A percentile compares a stretch with the other conserved stretches of the same genome.
phyloP scores from a whole-genome alignment of 2,797 vertebrate species.

The Leptatherina wallacei region DNA sequence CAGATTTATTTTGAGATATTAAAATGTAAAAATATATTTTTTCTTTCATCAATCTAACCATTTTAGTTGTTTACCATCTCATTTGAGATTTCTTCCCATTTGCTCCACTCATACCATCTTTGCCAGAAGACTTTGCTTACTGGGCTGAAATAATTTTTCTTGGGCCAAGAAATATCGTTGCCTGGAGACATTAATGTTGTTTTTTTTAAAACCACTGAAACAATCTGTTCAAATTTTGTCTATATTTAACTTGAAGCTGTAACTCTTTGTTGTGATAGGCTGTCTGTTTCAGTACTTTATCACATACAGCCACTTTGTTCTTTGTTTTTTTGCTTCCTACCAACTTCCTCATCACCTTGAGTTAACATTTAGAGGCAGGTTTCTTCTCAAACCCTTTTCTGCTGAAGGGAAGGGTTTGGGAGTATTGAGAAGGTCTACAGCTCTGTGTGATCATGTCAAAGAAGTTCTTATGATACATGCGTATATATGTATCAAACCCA shows the following conservation, averaged over 20 bases:
- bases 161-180: not conserved
- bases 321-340: not conserved
- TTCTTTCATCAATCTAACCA: not conserved
- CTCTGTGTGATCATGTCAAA: not conserved
- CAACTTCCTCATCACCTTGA: conserved; percentile 2
- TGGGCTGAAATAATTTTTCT: conserved; percentile 6
- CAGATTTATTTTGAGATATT: not conserved
- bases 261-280: not conserved
- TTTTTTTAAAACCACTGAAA: not conserved
- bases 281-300: not conserved
- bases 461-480: not conserved
- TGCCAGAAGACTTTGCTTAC: conserved; percentile 3
- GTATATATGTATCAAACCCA: not conserved
- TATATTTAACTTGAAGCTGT: not conserved
- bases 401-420: conserved; percentile 26
- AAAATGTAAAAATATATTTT: not conserved
- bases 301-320: not conserved
- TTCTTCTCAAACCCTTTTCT: conserved; percentile 10
- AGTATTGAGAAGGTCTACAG: conserved; percentile 3
- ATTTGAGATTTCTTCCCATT: not conserved
- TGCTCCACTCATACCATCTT: not conserved
- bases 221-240: not conserved
- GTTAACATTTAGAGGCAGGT: conserved; percentile 19
- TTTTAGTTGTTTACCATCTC: not conserved
- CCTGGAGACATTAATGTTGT: not conserved